A percentile compares a stretch with the other conserved stretches of the same genome.
Evolutionary conservation across 2,888 invertebrate genomes (phyloP).

Genomic region (Drosophila ezoana): DNA sequence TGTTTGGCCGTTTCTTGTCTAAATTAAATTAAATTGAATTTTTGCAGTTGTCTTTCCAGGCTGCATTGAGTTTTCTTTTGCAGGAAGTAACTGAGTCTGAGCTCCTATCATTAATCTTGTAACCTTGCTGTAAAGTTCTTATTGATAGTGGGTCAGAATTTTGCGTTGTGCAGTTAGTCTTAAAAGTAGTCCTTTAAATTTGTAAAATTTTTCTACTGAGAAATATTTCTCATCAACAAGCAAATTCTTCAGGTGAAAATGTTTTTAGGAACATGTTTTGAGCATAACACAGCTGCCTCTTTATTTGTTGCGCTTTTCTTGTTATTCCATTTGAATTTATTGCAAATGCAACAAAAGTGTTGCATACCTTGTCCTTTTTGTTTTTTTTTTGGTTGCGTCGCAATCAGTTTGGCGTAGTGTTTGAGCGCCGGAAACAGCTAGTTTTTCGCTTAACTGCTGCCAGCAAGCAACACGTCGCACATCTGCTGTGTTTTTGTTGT

Average conservation of each 20-base stretch:
- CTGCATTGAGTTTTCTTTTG: no score
- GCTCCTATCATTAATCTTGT: no score
- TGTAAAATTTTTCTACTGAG: no score
- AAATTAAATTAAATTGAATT: no score
- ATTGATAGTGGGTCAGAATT: no score
- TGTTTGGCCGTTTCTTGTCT: no score
- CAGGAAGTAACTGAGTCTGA: no score
- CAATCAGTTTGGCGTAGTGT: constrained; percentile 71
- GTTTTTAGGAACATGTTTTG: constrained; percentile 17
- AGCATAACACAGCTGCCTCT: constrained; percentile 18
- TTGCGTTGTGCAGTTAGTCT: no score
- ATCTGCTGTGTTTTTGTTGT: constrained; percentile 30
- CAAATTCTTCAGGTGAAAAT: background rate
- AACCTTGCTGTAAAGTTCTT: no score
- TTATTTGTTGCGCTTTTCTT: constrained; percentile 54
- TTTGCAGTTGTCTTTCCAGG: no score
- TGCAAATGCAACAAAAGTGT: constrained; percentile 48
- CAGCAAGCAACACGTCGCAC: constrained; percentile 69
- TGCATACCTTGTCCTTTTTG: constrained; percentile 25
- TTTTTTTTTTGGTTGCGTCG: constrained; percentile 19
- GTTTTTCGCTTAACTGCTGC: constrained; percentile 64
- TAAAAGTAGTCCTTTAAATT: no score
- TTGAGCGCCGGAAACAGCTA: constrained; percentile 75
- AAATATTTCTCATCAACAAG: background rate
- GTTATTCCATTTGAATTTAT: constrained; percentile 70